phyloP scores from a whole-genome alignment of 2,797 vertebrate genomes.

The Xerus rutilus region DNA sequence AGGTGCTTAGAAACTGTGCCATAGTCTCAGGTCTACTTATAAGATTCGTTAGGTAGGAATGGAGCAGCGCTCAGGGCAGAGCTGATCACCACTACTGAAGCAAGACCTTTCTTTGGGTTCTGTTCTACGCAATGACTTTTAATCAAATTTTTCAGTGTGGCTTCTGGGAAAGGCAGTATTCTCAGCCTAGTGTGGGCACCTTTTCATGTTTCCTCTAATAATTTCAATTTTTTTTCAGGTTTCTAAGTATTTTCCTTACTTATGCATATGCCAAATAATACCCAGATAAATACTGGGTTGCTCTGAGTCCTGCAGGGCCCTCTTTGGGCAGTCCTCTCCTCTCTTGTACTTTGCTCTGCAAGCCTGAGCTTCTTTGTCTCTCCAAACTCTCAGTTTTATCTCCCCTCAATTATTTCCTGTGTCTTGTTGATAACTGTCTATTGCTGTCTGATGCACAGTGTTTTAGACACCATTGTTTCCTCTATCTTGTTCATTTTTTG shows the following conservation, averaged over 20 bases:
- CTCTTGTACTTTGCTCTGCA: rapidly evolving
- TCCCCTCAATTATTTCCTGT: not conserved
- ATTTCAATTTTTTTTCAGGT: not conserved
- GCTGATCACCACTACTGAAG: not conserved
- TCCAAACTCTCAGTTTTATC: not conserved
- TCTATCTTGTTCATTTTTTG: not conserved
- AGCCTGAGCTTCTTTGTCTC: not conserved
- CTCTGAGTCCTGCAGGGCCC: not conserved
- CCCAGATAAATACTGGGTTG: not conserved
- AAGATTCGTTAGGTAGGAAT: not conserved
- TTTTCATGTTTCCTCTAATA: not conserved
- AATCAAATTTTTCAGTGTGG: not conserved
- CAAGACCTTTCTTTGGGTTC: not conserved
- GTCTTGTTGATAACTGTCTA: not conserved
- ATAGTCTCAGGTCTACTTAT: not conserved
- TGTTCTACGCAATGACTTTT: not conserved
- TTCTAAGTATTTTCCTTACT: not conserved
- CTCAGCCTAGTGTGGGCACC: rapidly evolving
- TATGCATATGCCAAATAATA: not conserved
- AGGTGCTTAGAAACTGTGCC: not conserved
- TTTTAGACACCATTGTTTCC: not conserved
- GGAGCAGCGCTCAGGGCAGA: not conserved
- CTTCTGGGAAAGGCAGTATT: not conserved
- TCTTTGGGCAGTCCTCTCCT: not conserved
- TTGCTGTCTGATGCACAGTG: not conserved